A percentile compares a stretch with the other conserved stretches of the same genome.
These are phyloP conservation scores for Malurus alboscapulatus DNA, from an alignment of 2,113 vertebrate genomes.

Conservation along the genomic window DNA sequence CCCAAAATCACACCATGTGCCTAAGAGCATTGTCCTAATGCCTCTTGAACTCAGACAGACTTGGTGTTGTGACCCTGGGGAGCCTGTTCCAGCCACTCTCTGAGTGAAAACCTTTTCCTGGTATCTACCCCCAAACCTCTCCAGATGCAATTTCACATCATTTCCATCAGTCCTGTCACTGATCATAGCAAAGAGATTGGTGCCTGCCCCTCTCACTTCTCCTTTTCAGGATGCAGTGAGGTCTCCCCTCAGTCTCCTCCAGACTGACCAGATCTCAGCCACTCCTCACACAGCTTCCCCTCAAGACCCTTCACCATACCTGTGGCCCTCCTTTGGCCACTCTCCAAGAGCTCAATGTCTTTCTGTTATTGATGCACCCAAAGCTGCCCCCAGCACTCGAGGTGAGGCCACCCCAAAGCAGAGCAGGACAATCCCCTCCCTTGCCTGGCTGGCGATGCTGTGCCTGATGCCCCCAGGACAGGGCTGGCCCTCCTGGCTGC, in stretches of 20 bases:
- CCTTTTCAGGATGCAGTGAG: not conserved
- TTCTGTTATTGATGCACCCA: not conserved
- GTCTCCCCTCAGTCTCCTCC: not conserved
- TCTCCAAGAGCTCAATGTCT: not conserved
- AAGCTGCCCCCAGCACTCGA: accelerated
- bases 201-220: not conserved
- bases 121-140: not conserved
- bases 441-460: accelerated
- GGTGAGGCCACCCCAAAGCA: accelerated
- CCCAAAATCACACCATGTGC: not conserved
- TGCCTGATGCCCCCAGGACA: not conserved
- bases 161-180: not conserved
- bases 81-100: not conserved
- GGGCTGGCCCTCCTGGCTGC: accelerated
- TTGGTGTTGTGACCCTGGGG: not conserved
- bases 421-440: not conserved
- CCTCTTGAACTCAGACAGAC: not conserved
- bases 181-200: not conserved
- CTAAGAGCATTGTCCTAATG: not conserved
- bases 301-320: not conserved
- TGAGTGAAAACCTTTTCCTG: not conserved
- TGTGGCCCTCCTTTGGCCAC: not conserved
- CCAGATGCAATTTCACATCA: not conserved
- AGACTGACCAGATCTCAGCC: not conserved
- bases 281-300: not conserved